Evolutionary conservation across 2,797 vertebrate species (phyloP), one percentile per base, ranked within the genome.

Genomic region (Sylvilagus floridanus): DNA sequence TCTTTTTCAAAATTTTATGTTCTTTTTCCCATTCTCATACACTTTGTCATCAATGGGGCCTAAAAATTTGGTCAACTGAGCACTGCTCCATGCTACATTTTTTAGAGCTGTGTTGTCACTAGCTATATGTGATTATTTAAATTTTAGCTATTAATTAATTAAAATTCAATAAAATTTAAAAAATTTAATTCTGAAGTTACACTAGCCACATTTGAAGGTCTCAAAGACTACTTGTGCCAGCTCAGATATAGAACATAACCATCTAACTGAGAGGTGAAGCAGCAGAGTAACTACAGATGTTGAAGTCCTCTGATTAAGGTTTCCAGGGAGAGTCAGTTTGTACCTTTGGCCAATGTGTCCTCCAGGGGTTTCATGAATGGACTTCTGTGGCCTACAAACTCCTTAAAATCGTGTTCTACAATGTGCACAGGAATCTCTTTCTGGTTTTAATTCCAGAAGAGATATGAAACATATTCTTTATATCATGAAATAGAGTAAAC

Each of bases 401-500:
- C n/a, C 68, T 72, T 92, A 81, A 77, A 93, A 91, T 88, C 84
- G 14, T 85, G 75, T 81, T 91, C 63, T 96, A 35, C 85, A 69
- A 92, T 85, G 24, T 84, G 35, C 14, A 86, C 7, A 52, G 68
- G 72, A 72, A 68, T 85, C 62, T 90, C 91, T 72, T 81, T 60
- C 63, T 93, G 50, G 32, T 16, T 37, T 93, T 93, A 92, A 95
- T 66, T 84, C 62, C 72, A 91, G 37, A 88, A 94, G 60, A 66
- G 26, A 84, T 76, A 81, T 84, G 68, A 91, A 91, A 78, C 13
- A 76, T 94, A 91, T 94, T 88, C 57, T 65, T 93, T 94, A 62
- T 7, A 60, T 95, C 72, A 73, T 84, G 68, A 83, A 95, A 86
- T 84, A 86, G 86, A 92, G 35, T 90, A 89, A 86, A 65, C 54